phyloP scores from a whole-genome alignment of 2,113 vertebrate species.

The Cebidichthys violaceus region DNA sequence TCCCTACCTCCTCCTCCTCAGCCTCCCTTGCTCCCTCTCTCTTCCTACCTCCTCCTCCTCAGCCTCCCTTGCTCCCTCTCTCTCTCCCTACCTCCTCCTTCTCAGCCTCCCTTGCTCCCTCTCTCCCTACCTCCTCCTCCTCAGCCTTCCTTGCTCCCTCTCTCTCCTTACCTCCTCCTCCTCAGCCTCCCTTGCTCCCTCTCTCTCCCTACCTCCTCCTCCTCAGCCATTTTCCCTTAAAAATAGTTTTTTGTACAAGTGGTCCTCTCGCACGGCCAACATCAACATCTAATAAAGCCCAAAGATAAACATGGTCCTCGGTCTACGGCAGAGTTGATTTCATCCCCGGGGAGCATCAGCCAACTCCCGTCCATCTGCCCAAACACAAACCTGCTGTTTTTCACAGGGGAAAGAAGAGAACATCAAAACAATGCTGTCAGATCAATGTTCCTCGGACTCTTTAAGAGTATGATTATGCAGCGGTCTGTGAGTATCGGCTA shows the following conservation, averaged over 20 bases:
- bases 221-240: constrained; percentile 66
- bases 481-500: constrained; percentile 54
- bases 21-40: constrained; percentile 25
- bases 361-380: constrained; percentile 84
- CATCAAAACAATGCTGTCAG: constrained; percentile 69
- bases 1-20: not conserved
- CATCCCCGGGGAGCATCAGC: constrained; percentile 79
- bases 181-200: constrained; percentile 25
- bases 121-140: not conserved
- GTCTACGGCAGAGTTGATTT: constrained; percentile 83
- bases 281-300: constrained; percentile 86
- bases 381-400: constrained; percentile 85
- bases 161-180: not conserved
- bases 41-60: not conserved
- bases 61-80: constrained; percentile 57
- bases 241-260: constrained; percentile 83
- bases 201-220: not conserved
- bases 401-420: constrained; percentile 47
- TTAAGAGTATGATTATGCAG: constrained; percentile 60
- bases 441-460: constrained; percentile 57
- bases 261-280: constrained; percentile 81
- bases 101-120: constrained; percentile 21
- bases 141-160: constrained; percentile 22
- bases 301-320: constrained; percentile 84
- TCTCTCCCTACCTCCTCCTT: not conserved